Percentiles rank a stretch among this genome's conserved stretches.
Evolutionary conservation across 2,797 vertebrate species (phyloP).

Genomic region (Mycteria americana): DNA sequence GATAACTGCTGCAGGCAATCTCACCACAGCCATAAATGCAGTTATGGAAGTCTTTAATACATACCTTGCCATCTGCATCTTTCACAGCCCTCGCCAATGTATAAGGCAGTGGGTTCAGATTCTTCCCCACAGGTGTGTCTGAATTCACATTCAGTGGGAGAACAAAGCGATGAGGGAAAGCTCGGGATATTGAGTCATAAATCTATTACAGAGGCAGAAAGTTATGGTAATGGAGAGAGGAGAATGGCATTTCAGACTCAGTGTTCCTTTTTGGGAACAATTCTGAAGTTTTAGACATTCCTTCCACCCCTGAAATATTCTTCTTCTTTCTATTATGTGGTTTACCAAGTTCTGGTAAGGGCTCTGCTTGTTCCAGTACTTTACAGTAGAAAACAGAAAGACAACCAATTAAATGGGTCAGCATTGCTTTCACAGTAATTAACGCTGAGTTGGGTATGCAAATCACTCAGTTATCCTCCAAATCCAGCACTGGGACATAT

Average conservation of each 20-base stretch:
- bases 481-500: background rate
- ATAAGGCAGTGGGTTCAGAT: conserved; percentile 80
- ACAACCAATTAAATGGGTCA: background rate
- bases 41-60: background rate
- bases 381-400: background rate
- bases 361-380: background rate
- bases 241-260: background rate
- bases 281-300: background rate
- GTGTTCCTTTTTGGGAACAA: background rate
- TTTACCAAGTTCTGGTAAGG: background rate
- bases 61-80: conserved; percentile 79
- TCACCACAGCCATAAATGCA: background rate
- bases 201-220: conserved; percentile 62
- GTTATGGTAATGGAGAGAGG: background rate
- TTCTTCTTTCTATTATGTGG: background rate
- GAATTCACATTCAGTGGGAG: conserved; percentile 81
- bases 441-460: background rate
- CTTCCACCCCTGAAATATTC: background rate
- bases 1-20: background rate
- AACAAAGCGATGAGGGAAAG: conserved; percentile 87
- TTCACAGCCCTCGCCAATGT: conserved; percentile 83
- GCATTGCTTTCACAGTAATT: background rate
- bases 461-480: background rate
- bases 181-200: conserved; percentile 73
- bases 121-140: conserved; percentile 74